Evolutionary conservation across 2,797 vertebrate genomes (phyloP), one percentile per base, ranked within the genome.

Genomic region (Hydrolagus colliei): DNA sequence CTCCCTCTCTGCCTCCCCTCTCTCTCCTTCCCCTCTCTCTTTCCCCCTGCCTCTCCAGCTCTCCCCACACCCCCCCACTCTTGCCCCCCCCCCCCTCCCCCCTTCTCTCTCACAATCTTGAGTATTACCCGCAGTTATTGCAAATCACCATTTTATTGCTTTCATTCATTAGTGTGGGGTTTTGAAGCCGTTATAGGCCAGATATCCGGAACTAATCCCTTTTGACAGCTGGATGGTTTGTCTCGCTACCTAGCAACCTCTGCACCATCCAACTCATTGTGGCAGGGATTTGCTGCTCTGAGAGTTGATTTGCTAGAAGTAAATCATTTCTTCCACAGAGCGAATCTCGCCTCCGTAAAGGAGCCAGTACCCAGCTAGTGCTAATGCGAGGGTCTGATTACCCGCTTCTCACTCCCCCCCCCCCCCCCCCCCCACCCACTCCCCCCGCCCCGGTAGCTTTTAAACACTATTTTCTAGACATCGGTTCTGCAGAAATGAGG

Each of bases 161-260:
- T 87, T 86, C 79, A 87, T 86, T 89, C 88, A 88, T 89, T 88
- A 86, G 86, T 59, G 87, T 86, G 41, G 41, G 6, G 2, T 52
- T 52, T 52, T 52, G 41, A 73, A 65, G 86, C 87, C 88, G 77
- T 86, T 73, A 86, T 86, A 85, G 86, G 62, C 62, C 76, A 32
- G 86, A 77, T 41, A 63, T 87, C 89, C 89, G 89, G 88, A 90
- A 89, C 86, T 89, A 90, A 91, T 89, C 79, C 87, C 84, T 85
- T 73, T 87, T 89, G 89, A 89, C 88, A 89, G 89, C 88, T 88
- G 86, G 72, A 88, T 87, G 87, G 85, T 86, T 87, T 86, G 87
- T 79, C 16, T 88, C 87, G 88, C 87, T 73, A 87, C 86, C 78
- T 65, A 71, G 75, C 86, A 87, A 87, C 82, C 74, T 72, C 72